Evolutionary conservation across 2,797 vertebrate genomes (phyloP), one percentile per base, ranked within the genome.

Genomic region (Discoglossus pictus): DNA sequence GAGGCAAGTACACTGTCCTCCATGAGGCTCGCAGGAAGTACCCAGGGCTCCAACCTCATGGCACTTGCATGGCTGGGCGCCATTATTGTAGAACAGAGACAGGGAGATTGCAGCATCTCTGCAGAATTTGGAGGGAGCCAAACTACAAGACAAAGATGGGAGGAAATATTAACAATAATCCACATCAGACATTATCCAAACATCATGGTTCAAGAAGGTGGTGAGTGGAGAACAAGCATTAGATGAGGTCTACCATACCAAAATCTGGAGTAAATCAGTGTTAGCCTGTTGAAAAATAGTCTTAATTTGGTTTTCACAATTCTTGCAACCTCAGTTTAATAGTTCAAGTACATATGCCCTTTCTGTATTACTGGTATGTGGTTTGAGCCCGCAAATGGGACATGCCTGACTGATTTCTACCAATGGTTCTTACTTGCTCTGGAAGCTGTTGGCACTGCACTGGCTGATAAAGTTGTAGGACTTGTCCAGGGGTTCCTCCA

Each of bases 401-500:
- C 27, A 8, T 31, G 8, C 8, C 27, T 31, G 27, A 31, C 27
- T 31, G 4, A 4, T 7, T 34, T 8, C 13, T 34, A 10, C n/a
- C 48, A 16, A 8, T 21, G 27, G 7, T 16, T 62, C 88, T 76
- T 78, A 99, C 97, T 87, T 91, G 84, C 98, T 83, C 65, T 92
- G 83, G 81, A 98, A 98, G 76, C 94, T 92, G 60, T 93, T 94
- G 68, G 88, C 77, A 21, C 95, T 92, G 0, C 97, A 98, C 77
- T 71, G 93, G 83, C 92, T 98, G 84, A 99, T 97, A 77, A 99
- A 99, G 79, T 97, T 92, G 0, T 98, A 98, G 0, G 97, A 99
- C 58, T 93, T 96, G 78, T 99, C 97, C 76, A 98, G 76, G 1
- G 90, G 92, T 56, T 98, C 93, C 73, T 98, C 96, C 1, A 76